Evolutionary conservation across 2,888 invertebrate species (phyloP), one percentile per base, ranked within the genome.

Genomic region (Micoletzkya japonica): DNA sequence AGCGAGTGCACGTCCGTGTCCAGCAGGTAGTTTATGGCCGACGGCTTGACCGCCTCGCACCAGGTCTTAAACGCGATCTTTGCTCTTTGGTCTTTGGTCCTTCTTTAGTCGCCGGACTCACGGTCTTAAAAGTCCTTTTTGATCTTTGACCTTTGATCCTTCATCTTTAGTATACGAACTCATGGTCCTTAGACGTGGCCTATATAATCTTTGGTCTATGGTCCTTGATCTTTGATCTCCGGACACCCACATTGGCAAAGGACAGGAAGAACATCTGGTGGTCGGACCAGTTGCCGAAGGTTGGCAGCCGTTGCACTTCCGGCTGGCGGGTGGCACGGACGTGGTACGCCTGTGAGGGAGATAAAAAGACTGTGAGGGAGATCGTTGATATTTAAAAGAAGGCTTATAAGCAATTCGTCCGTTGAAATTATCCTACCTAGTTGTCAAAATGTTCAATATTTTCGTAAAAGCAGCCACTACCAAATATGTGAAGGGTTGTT

Each of bases 191-290:
- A 26, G 26, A 26, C 24, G 32, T 20, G 3, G 26, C 28, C 34
- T 34, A n/a, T 44, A 30, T 52, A 6, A 34, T 34, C n/a, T 58
- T 58, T 58, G 58, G 2, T 6, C 10, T 34, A 17, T 58, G 32
- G 4, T 39, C 2, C 17, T 32, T 34, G 57, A 37, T 30, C 39
- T 49, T 34, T 54, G 66, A 52, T 52, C 37, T 52, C 56, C 32
- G 10, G 10, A 44, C 32, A 52, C 74, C 72, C 49, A 80, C 80
- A 74, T 82, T 83, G 7, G 87, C 86, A 81, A 87, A 88, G 0
- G 86, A 84, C 10, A 88, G 76, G 77, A 87, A 88, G 80, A 88
- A 88, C 56, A 87, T 77, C 75, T 88, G 87, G 60, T 84, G 81
- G 66, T 86, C 83, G 32, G 86, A 86, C 76, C 86, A 79, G 39